Conservation (phyloP, 2,113 vertebrate genomes). For the Hyla sarda region DNA sequence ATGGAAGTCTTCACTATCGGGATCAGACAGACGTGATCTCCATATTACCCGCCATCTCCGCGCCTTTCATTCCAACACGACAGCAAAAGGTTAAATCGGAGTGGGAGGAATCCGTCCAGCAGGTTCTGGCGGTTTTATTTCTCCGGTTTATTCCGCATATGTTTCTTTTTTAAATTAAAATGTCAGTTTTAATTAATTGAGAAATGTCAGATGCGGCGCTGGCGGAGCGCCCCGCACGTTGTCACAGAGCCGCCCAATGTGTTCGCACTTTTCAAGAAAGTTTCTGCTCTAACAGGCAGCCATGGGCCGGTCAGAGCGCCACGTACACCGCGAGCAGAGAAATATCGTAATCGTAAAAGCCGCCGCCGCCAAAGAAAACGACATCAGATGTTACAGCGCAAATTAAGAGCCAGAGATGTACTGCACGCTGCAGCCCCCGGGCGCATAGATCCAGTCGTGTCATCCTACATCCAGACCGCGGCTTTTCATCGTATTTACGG, state of each 20-base stretch:
- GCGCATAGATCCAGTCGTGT: background rate
- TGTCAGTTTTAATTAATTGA: constrained; percentile 71
- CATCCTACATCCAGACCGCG: background rate
- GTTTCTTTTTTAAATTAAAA: constrained; percentile 68
- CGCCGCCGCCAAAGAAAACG: background rate
- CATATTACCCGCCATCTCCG: background rate
- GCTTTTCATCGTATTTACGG: constrained; percentile 12
- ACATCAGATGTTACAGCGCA: background rate
- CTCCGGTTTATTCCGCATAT: constrained; percentile 66
- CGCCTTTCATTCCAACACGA: constrained; percentile 38
- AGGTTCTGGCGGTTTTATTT: constrained; percentile 44
- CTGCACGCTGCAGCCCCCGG: background rate
- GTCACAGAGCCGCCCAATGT: constrained; percentile 34
- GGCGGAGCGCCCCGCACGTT: constrained; percentile 55
- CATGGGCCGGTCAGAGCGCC: background rate
- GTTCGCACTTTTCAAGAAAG: constrained; percentile 28
- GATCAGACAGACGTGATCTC: constrained; percentile 26
- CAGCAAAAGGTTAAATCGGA: constrained; percentile 62
- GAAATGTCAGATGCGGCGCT: constrained; percentile 66
- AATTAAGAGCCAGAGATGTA: background rate
- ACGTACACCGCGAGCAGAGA: background rate
- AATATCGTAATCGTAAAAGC: constrained; percentile 33
- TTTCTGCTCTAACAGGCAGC: background rate
- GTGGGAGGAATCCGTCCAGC: constrained; percentile 57
- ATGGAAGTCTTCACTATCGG: constrained; percentile 60